These are phyloP conservation scores for Porites divaricata DNA, from an alignment of 92 coral and sea anemone species.

Conservation along the genomic window DNA sequence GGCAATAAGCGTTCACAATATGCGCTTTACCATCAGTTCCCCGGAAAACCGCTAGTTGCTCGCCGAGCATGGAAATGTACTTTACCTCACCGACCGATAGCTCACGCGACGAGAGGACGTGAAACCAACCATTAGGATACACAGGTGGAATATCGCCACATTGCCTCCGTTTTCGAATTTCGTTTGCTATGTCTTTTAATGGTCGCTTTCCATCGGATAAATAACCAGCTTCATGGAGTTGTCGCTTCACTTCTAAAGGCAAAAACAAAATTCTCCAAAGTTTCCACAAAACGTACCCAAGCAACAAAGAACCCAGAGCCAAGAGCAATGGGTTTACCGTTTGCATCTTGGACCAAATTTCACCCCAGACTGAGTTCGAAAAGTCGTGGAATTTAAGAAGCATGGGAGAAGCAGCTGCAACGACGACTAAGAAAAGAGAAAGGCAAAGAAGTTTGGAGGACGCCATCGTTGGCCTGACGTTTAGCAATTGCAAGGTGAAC, in stretches of 20 bases:
- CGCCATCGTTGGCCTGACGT: constrained; percentile 12
- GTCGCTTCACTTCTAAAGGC: constrained; percentile 67
- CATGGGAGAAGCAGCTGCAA: constrained; percentile 62
- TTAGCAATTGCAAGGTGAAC: background rate
- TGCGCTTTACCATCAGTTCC: constrained; percentile 85
- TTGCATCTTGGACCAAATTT: constrained; percentile 15
- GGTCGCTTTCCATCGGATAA: constrained; percentile 61
- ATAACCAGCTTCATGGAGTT: constrained; percentile 84
- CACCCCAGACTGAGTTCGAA: constrained; percentile 33
- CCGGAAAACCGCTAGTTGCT: constrained; percentile 88
- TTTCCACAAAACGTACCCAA: constrained; percentile 47
- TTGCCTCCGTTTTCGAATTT: constrained; percentile 61
- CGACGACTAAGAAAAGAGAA: constrained; percentile 43
- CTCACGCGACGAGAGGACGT: constrained; percentile 74
- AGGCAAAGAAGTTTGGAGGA: constrained; percentile 46
- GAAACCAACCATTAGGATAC: constrained; percentile 96
- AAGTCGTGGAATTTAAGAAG: constrained; percentile 47
- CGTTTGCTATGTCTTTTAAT: constrained; percentile 75
- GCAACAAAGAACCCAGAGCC: constrained; percentile 17
- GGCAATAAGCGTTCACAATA: constrained; percentile 92
- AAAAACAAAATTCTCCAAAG: constrained; percentile 72
- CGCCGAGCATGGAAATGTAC: constrained; percentile 79
- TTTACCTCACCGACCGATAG: constrained; percentile 73
- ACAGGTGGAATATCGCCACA: constrained; percentile 91
- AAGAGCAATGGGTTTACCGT: constrained; percentile 10